phyloP scores from a whole-genome alignment of 2,888 invertebrate species.

The Keiferia lycopersicella region DNA sequence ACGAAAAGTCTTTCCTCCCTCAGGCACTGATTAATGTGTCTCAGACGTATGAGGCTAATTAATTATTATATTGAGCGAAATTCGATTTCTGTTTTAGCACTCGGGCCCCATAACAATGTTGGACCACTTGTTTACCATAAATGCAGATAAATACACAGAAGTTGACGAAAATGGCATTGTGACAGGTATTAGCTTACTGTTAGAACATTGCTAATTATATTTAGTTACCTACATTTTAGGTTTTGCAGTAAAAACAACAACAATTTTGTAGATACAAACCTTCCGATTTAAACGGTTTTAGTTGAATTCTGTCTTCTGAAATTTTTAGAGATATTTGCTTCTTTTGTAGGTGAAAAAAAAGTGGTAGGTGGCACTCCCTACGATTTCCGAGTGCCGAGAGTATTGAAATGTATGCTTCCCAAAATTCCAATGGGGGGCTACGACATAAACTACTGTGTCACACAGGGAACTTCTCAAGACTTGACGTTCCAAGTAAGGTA shows the following conservation, averaged over 20 bases:
- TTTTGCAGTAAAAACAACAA: no score
- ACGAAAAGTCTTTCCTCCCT: no score
- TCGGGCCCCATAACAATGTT: conserved; percentile 83
- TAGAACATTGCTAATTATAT: background rate
- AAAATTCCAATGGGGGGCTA: conserved; percentile 87
- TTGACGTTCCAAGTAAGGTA: conserved; percentile 84
- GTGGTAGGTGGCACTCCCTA: conserved; percentile 86
- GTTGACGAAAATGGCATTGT: conserved; percentile 86
- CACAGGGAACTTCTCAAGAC: conserved; percentile 79
- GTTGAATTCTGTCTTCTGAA: no score
- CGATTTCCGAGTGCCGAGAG: conserved; percentile 86
- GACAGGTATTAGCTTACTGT: conserved; percentile 80
- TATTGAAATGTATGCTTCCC: conserved; percentile 84
- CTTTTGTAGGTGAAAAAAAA: conserved; percentile 83
- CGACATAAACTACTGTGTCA: conserved; percentile 91
- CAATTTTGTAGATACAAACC: no score
- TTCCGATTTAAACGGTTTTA: no score
- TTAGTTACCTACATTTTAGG: background rate
- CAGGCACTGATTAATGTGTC: no score
- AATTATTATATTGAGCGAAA: no score
- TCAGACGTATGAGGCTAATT: no score
- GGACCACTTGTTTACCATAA: conserved; percentile 86
- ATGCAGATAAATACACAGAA: conserved; percentile 88
- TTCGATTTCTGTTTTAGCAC: conserved; percentile 64
- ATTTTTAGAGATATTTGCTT: no score